phyloP scores from a whole-genome alignment of 2,113 vertebrate genomes.

The Microtus richardsoni region DNA sequence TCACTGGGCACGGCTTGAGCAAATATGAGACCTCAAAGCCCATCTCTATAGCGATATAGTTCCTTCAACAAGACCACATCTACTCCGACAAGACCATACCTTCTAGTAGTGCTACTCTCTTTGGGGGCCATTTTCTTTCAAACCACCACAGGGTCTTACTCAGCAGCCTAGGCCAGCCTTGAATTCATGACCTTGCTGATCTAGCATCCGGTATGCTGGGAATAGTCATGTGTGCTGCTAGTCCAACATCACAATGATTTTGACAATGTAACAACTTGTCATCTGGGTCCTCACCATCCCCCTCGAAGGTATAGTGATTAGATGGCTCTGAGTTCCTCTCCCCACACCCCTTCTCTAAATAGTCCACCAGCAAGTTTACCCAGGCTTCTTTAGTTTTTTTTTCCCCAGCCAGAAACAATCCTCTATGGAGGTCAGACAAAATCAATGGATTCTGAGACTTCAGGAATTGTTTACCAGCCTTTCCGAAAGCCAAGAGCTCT shows the following conservation, averaged over 20 bases:
- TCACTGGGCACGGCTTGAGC: neutral
- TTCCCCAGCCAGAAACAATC: neutral
- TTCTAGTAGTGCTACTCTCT: neutral
- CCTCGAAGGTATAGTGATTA: neutral
- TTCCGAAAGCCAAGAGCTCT: neutral
- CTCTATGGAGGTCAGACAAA: neutral
- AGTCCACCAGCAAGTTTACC: neutral
- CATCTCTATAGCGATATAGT: neutral
- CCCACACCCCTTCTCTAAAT: neutral
- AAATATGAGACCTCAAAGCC: neutral
- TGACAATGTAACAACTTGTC: neutral
- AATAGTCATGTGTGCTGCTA: no score
- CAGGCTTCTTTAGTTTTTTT: neutral
- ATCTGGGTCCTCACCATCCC: neutral
- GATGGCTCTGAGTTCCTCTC: neutral
- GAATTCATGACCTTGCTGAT: neutral
- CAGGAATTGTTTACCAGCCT: slow-evolving; percentile 14
- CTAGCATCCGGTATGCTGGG: neutral
- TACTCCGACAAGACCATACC: neutral
- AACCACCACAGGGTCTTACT: neutral
- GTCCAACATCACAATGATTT: neutral
- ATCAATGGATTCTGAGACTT: neutral
- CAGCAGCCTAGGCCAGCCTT: neutral
- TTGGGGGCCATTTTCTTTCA: neutral
- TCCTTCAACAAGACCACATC: neutral